A percentile compares a stretch with the other conserved stretches of the same genome.
Conservation (phyloP, 2,113 vertebrate species). For the Sphyrna mokarran region DNA sequence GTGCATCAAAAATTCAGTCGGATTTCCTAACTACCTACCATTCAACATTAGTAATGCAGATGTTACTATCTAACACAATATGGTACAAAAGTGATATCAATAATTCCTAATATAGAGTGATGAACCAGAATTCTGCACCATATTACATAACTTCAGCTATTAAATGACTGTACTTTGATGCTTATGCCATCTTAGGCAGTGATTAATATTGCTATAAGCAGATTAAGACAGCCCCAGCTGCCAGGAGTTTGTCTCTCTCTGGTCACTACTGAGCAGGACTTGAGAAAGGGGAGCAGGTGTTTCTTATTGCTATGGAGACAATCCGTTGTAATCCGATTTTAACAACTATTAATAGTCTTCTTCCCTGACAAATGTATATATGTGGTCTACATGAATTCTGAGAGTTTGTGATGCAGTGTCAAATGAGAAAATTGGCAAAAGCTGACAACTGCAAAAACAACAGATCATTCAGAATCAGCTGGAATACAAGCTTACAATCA, state of each 20-base stretch:
- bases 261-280: conserved; percentile 7
- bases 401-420: background rate
- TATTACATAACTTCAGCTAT: conserved; percentile 9
- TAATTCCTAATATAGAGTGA: conserved; percentile 15
- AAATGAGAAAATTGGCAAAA: background rate
- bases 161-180: conserved; percentile 6
- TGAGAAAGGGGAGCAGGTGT: conserved; percentile 30
- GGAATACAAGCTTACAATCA: background rate
- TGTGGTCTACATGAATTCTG: background rate
- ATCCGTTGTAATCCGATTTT: conserved; percentile 32
- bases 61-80: background rate
- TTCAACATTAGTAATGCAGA: background rate
- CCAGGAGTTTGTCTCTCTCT: conserved; percentile 9
- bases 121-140: background rate
- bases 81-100: background rate
- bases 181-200: conserved; percentile 12
- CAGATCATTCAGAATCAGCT: background rate
- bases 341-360: conserved; percentile 23
- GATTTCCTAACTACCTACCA: background rate
- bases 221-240: conserved; percentile 32
- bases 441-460: background rate
- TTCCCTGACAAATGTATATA: background rate
- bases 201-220: conserved; percentile 27
- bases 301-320: conserved; percentile 25
- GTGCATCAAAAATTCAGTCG: background rate